A percentile compares a stretch with the other conserved stretches of the same genome.
phyloP scores from a whole-genome alignment of 2,888 invertebrate species.

The Tiliacea aurago region DNA sequence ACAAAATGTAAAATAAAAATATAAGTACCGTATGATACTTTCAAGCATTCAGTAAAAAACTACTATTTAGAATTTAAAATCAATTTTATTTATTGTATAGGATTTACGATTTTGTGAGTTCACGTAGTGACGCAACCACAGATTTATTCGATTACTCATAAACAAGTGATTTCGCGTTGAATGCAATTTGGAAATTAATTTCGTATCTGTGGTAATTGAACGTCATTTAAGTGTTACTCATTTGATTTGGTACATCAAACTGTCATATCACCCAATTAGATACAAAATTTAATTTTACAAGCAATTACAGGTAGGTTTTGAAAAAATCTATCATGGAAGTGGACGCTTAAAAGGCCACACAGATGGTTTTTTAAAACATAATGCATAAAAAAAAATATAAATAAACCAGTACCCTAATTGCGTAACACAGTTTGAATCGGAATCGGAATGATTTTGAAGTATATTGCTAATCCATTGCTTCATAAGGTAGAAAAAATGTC shows the following conservation, averaged over 20 bases:
- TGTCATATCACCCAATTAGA: conserved; percentile 11
- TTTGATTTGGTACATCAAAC: conserved; percentile 24
- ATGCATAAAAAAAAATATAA: not conserved
- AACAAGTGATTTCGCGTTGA: conserved; percentile 29
- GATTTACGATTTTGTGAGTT: not conserved
- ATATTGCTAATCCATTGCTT: too few species aligned
- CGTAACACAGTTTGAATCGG: too few species aligned
- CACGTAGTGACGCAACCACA: conserved; percentile 24
- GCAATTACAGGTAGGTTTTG: not conserved
- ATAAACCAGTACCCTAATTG: too few species aligned
- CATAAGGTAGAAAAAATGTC: too few species aligned
- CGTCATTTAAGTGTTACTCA: conserved; percentile 37
- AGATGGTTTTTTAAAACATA: too few species aligned
- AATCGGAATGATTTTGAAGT: too few species aligned
- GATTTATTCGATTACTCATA: conserved; percentile 41
- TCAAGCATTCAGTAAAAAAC: too few species aligned
- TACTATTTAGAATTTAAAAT: too few species aligned
- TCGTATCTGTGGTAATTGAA: conserved; percentile 40
- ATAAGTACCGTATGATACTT: too few species aligned
- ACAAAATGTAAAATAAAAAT: too few species aligned
- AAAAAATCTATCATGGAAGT: not conserved
- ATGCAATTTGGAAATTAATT: conserved; percentile 49
- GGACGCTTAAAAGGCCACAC: not conserved
- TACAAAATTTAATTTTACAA: conserved; percentile 8
- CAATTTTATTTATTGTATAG: not conserved